Evolutionary conservation across 2,113 vertebrate genomes (phyloP).

Genomic region (Heloderma charlesbogerti): DNA sequence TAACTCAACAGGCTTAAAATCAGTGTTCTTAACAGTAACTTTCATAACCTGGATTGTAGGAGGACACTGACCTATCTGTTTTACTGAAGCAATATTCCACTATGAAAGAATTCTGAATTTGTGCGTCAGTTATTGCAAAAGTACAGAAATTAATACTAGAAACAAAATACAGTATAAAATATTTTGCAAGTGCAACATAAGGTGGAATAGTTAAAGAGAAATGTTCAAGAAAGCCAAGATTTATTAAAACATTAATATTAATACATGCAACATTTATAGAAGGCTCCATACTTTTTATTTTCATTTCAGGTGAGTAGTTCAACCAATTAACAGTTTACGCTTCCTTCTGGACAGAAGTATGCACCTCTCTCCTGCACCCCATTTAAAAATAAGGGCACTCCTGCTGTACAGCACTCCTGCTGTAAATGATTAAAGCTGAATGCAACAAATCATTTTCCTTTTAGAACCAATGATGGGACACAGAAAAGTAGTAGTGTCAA

Average conservation of each 20-base stretch:
- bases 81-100: neutral
- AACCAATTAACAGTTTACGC: constrained; percentile 9
- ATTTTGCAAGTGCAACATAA: neutral
- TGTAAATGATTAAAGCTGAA: constrained; percentile 23
- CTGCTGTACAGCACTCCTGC: neutral
- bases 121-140: neutral
- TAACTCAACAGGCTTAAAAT: neutral
- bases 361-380: neutral
- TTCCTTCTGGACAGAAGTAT: constrained; percentile 14
- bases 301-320: neutral
- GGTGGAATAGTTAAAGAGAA: neutral
- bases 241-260: constrained; percentile 29
- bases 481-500: neutral
- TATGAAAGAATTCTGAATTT: neutral
- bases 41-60: neutral
- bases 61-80: neutral
- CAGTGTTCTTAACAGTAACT: neutral
- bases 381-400: neutral
- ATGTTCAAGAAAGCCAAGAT: neutral
- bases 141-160: neutral
- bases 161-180: neutral
- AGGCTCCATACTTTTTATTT: constrained; percentile 17
- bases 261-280: constrained; percentile 39
- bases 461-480: neutral
- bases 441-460: neutral